Conservation (phyloP, 2,888 invertebrate genomes). For the Dryobota labecula region DNA sequence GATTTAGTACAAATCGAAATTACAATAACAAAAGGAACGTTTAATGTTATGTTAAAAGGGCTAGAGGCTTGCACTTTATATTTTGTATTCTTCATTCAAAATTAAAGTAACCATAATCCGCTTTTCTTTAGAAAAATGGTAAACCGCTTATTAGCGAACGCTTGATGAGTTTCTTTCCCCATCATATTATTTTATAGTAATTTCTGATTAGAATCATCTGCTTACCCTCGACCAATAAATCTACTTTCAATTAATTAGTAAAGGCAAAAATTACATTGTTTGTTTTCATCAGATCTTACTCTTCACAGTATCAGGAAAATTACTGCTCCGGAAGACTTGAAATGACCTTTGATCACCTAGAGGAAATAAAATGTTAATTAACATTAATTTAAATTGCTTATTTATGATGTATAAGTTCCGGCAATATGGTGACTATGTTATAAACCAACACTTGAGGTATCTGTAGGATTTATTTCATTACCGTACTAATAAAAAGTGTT, state of each 20-base stretch:
- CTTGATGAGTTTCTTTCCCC: not conserved
- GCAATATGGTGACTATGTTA: not conserved
- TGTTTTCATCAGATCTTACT: not conserved
- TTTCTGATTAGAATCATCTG: not conserved
- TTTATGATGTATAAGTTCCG: conserved; percentile 15
- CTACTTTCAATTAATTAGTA: not conserved
- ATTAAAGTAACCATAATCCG: not conserved
- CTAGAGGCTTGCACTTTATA: not conserved
- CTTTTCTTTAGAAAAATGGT: not conserved
- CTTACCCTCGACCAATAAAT: too few species aligned
- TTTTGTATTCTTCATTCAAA: not conserved
- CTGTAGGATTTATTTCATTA: conserved; percentile 13
- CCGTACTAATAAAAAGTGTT: not conserved
- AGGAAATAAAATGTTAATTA: conserved; percentile 20
- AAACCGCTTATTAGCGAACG: not conserved
- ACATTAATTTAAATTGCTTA: conserved; percentile 10
- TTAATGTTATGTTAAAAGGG: not conserved
- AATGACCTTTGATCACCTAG: not conserved
- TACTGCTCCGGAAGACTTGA: not conserved
- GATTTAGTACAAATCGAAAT: conserved; percentile 35
- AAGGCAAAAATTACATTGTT: not conserved
- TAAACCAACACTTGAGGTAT: not conserved
- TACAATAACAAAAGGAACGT: not conserved
- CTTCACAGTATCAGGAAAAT: not conserved
- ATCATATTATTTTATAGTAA: not conserved